phyloP scores from a whole-genome alignment of 2,888 invertebrate genomes.

The Dione vanillae region DNA sequence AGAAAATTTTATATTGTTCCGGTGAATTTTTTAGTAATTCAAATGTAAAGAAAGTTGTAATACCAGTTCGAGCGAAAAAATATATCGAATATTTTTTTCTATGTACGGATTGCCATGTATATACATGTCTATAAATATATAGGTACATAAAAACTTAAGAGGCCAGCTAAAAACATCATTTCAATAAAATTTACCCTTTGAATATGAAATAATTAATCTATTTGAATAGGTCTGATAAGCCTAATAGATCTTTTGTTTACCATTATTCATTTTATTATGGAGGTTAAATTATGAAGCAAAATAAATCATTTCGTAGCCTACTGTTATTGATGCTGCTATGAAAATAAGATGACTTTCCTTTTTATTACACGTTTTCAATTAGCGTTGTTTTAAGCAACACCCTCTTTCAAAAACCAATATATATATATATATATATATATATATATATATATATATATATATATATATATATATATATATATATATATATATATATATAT shows the following conservation, averaged over 20 bases:
- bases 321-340: slow-evolving; percentile 56
- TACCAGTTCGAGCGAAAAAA: neutral
- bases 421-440: no score
- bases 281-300: slow-evolving; percentile 64
- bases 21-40: no score
- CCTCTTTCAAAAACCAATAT: no score
- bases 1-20: no score
- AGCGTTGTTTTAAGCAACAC: no score
- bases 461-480: no score
- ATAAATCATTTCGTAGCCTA: slow-evolving; percentile 60
- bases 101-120: no score
- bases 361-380: slow-evolving; percentile 44
- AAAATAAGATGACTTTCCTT: slow-evolving; percentile 60
- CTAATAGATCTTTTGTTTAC: slow-evolving; percentile 66
- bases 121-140: no score
- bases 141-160: neutral
- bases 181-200: neutral
- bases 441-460: no score
- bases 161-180: neutral
- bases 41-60: neutral
- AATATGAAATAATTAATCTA: neutral
- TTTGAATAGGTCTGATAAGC: slow-evolving; percentile 32
- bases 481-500: no score
- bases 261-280: slow-evolving; percentile 56
- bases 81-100: neutral